Base-by-base conservation (phyloP, 2,113 vertebrate species). In the Ramphastos sulfuratus region DNA sequence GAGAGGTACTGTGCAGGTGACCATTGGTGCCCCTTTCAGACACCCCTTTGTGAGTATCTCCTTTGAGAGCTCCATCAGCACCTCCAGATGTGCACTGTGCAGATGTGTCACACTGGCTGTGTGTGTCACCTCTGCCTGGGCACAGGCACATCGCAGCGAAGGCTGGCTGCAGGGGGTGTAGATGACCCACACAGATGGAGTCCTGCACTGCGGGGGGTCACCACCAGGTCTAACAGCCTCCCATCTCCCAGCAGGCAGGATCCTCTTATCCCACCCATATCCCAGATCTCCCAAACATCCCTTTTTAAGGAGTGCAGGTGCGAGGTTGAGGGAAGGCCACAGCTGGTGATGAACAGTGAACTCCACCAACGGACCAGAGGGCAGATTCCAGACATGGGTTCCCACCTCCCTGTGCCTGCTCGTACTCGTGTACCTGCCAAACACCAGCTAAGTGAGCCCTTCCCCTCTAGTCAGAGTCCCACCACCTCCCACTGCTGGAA, bases 231-330 rank as follows among this genome's bases (percentile, higher is more conserved):
- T 50, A 19, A 72, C 21, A 50, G 65, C 8, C 35, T 54, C 30
- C 5, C 28, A 42, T 24, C 75, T 46, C 15, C 2, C 61, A 28
- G 59, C 0, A 0, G 3, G 24, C 33, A 42, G 52, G 66, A 58
- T 7, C 56, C 76, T 70, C 39, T 20, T 59, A 23, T n/a, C 46
- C 48, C 60, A 65, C 81, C 61, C 9, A 1, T 28, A 78, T 12
- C 33, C 65, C 9, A 1, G 10, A 44, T 19, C 52, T 25, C 56
- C 0, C 0, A 61, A n/a, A 35, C 1, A 0, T 6, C 24, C 3
- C 0, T 28, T 88, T 54, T 48, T 46, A 71, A 75, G 39, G 9
- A 16, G 16, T 13, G 4, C 10, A 2, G 7, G 25, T 7, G 3
- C 14, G 2, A 6, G 19, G 44, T 12, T 5, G 12, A 9, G 56